Base-by-base conservation (phyloP, 2,113 vertebrate genomes). In the Cyrtonyx montezumae region DNA sequence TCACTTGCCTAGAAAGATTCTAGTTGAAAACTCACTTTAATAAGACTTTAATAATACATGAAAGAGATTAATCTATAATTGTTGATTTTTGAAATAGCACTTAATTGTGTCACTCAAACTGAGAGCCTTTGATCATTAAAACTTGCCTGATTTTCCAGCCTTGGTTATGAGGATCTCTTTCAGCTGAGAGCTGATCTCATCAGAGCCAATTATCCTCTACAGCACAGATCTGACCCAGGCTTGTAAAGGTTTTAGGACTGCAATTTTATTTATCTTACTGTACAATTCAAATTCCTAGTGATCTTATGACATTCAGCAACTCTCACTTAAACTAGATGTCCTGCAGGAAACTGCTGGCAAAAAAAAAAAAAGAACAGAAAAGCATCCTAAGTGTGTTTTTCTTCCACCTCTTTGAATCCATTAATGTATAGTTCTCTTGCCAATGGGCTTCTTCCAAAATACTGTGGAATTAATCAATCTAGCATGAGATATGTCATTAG, bases 41-140 rank as follows among this genome's bases (percentile, higher is more conserved):
- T 37, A 80, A 21, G 26, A 66, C 58, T 93, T 96, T 95, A 96
- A 95, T 95, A 93, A 96, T 94, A 95, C 91, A 94, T 93, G 89
- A 94, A 93, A 95, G 45, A 92, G 83, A 96, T 91, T 90, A 93
- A 95, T 95, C 93, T 81, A 13, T 74, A 96, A 94, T 74, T 95
- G 93, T 84, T 94, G 90, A 91, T 94, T 95, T 92, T 71, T 92
- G 91, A 96, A 94, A 89, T 63, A 83, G 77, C 76, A 92, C 86
- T 96, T 94, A 74, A 84, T 68, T 68, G 84, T 78, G 93, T 94
- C 95, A 92, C 87, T 97, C 93, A 95, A 91, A 94, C 70, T 30
- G 86, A 96, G 91, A 58, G 71, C 91, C 94, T 97, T 51, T 95
- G 88, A 96, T 95, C 84, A 94, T 93, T 94, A 95, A 91, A 95